These are phyloP conservation scores for Microplitis deprimator DNA, from an alignment of 2,888 invertebrate genomes.

Conservation along the genomic window DNA sequence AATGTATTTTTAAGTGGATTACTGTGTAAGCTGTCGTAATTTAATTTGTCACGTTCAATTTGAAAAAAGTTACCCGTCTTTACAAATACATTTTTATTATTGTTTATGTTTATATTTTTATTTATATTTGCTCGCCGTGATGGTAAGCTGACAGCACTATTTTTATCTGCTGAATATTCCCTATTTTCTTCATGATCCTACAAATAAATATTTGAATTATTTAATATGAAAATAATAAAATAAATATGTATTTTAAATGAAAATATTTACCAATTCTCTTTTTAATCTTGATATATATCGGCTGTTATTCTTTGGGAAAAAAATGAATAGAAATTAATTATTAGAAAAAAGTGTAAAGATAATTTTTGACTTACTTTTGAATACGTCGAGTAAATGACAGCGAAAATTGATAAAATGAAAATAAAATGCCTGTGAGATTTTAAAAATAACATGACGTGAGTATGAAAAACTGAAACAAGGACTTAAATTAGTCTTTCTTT, in stretches of 20 bases:
- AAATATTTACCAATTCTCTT: not conserved
- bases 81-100: not conserved
- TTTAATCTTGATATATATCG: not conserved
- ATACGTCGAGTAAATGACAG: not conserved
- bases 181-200: not conserved
- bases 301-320: not conserved
- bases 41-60: not conserved
- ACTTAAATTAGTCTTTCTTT: not conserved
- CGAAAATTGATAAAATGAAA: not conserved
- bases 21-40: not conserved
- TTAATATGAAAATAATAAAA: not conserved
- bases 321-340: not conserved
- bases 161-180: not conserved
- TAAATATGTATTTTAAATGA: not conserved
- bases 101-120: constrained; percentile 23
- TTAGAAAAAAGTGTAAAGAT: not conserved
- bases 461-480: not conserved
- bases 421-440: not conserved
- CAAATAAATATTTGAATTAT: not conserved
- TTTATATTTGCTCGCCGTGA: constrained; percentile 22
- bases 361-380: not conserved
- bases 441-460: not conserved
- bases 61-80: not conserved
- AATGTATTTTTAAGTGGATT: constrained; percentile 19
- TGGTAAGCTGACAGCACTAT: not conserved